Evolutionary conservation across 2,888 invertebrate species (phyloP).

Genomic region (Mimachlamys varia): DNA sequence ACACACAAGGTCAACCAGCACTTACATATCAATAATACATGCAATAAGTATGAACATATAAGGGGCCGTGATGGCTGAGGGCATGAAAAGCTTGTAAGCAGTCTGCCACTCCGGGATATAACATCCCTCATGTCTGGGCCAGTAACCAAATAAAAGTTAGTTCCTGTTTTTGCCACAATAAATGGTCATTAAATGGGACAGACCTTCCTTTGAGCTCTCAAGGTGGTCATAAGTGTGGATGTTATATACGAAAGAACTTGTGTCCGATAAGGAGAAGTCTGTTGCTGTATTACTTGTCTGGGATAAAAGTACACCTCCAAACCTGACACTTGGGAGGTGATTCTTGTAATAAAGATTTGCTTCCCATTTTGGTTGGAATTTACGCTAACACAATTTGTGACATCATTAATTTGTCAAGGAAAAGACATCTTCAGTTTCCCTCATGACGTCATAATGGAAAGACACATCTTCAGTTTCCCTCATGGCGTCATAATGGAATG

Average conservation of each 20-base stretch:
- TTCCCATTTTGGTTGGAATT: no score
- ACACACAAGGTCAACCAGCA: neutral
- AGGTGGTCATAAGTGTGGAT: neutral
- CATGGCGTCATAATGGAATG: no score
- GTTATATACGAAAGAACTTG: neutral
- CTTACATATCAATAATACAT: neutral
- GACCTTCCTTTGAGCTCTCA: neutral
- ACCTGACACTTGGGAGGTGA: neutral
- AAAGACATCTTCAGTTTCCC: no score
- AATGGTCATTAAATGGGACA: neutral
- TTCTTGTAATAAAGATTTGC: no score
- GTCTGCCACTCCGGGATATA: neutral
- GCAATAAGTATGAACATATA: neutral
- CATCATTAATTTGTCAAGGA: no score
- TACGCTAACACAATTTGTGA: no score
- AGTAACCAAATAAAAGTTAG: neutral
- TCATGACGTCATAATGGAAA: no score
- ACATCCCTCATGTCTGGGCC: neutral
- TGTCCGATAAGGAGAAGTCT: neutral
- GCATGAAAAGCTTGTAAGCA: neutral
- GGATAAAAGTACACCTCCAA: neutral
- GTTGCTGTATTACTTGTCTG: neutral
- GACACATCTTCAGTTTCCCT: no score
- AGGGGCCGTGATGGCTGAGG: neutral
- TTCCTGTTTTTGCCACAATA: neutral